These are phyloP conservation scores for Caerostris extrusa DNA, from an alignment of 1,140 invertebrate genomes.

Conservation along the genomic window DNA sequence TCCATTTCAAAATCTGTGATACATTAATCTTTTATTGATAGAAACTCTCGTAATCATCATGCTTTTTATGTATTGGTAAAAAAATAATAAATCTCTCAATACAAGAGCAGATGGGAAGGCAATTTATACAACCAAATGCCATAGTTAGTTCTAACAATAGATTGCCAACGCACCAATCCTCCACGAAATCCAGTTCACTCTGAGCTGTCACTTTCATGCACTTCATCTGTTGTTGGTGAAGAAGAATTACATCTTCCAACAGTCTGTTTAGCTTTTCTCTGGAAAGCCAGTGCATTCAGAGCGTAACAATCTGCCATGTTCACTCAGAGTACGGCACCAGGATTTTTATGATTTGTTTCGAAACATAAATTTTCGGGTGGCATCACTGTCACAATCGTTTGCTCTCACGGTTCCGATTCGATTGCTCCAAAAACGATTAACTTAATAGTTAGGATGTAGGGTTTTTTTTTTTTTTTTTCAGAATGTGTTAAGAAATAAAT, in stretches of 20 bases:
- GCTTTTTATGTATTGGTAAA: too few species aligned
- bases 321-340: not conserved
- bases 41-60: too few species aligned
- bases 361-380: slow-evolving; percentile 31
- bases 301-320: slow-evolving; percentile 24
- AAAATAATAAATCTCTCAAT: not conserved
- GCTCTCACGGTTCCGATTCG: slow-evolving; percentile 27
- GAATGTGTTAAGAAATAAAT: not conserved
- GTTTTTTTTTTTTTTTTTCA: not conserved
- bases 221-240: not conserved
- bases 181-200: not conserved
- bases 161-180: not conserved
- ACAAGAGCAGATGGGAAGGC: not conserved
- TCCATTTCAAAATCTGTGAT: too few species aligned
- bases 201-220: not conserved
- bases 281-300: not conserved
- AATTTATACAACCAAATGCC: not conserved
- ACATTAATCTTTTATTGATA: too few species aligned
- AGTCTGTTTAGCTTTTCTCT: not conserved
- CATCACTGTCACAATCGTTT: slow-evolving; percentile 14
- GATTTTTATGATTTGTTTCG: slow-evolving; percentile 14
- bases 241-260: not conserved
- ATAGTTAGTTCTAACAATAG: not conserved
- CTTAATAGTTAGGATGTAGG: not conserved
- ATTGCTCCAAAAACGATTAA: not conserved